A percentile compares a stretch with the other conserved stretches of the same genome.
Conservation (phyloP, 1,140 invertebrate genomes). For the Mylabris phalerata region DNA sequence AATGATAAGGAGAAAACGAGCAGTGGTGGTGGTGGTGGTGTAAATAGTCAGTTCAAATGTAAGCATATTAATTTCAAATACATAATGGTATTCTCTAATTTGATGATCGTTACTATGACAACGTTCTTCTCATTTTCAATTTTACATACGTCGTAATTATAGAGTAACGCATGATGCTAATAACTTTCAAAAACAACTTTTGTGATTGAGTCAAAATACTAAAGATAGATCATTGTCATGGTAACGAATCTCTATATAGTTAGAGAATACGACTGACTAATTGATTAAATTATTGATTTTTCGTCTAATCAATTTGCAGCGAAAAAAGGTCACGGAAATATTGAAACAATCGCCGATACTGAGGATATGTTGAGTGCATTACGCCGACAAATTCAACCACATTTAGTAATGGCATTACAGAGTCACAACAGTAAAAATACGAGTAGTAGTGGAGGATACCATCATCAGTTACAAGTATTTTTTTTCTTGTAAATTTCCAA, state of each 20-base stretch:
- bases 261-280: too few species aligned
- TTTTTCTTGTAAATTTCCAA: neutral
- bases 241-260: neutral
- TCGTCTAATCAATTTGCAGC: constrained; percentile 1
- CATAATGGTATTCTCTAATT: too few species aligned
- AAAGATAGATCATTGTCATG: too few species aligned
- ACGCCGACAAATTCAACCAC: constrained; percentile 44
- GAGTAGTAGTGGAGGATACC: constrained; percentile 14
- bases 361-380: constrained; percentile 45
- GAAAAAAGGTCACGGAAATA: constrained; percentile 10
- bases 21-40: constrained; percentile 6
- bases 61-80: neutral
- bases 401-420: constrained; percentile 43
- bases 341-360: constrained; percentile 32
- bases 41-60: constrained; percentile 11
- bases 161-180: too few species aligned
- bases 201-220: too few species aligned
- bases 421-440: constrained; percentile 28
- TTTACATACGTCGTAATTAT: too few species aligned
- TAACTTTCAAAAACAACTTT: too few species aligned
- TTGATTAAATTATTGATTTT: too few species aligned
- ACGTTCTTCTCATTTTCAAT: too few species aligned
- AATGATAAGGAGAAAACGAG: constrained; percentile 15
- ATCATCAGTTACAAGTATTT: neutral
- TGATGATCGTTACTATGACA: too few species aligned